phyloP scores from a whole-genome alignment of 2,888 invertebrate species.

The Subacronicta megacephala region DNA sequence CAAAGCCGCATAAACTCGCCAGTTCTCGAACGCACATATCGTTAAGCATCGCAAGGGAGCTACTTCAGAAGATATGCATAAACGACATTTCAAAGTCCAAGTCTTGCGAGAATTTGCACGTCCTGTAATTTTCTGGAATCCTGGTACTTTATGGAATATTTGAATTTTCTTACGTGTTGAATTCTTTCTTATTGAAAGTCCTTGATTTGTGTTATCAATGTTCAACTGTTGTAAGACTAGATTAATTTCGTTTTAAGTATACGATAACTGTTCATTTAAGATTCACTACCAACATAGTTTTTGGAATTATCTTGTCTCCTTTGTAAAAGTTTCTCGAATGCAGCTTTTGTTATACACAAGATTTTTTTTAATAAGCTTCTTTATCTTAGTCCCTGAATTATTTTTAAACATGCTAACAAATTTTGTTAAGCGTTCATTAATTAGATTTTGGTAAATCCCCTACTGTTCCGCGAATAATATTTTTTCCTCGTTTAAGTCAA shows the following conservation, averaged over 20 bases:
- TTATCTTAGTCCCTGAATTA: slow-evolving; percentile 1
- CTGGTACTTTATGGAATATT: slow-evolving; percentile 54
- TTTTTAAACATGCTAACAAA: slow-evolving; percentile 13
- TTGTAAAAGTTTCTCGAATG: slow-evolving; percentile 12
- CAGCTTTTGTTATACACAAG: too few relatives aligned
- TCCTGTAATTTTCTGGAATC: slow-evolving; percentile 87
- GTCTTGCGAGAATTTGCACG: slow-evolving; percentile 96
- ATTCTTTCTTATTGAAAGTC: slow-evolving; percentile 21
- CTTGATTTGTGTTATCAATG: slow-evolving; percentile 19
- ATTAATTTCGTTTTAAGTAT: slow-evolving; percentile 31
- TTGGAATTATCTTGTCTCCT: slow-evolving; percentile 1
- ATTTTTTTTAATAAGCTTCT: neutral
- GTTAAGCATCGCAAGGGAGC: slow-evolving; percentile 94
- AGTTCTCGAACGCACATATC: slow-evolving; percentile 95
- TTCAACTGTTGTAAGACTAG: slow-evolving; percentile 36
- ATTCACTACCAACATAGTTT: neutral
- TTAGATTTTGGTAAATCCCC: slow-evolving; percentile 33
- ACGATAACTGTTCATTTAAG: slow-evolving; percentile 12
- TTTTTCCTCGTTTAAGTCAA: slow-evolving; percentile 35
- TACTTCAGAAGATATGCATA: slow-evolving; percentile 95
- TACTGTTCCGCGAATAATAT: slow-evolving; percentile 31
- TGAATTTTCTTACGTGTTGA: slow-evolving; percentile 30
- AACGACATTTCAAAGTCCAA: slow-evolving; percentile 96
- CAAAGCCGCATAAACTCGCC: slow-evolving; percentile 91
- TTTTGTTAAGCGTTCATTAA: slow-evolving; percentile 23